These are phyloP conservation scores for Seriola rivoliana DNA, from an alignment of 2,113 vertebrate species.

Conservation along the genomic window DNA sequence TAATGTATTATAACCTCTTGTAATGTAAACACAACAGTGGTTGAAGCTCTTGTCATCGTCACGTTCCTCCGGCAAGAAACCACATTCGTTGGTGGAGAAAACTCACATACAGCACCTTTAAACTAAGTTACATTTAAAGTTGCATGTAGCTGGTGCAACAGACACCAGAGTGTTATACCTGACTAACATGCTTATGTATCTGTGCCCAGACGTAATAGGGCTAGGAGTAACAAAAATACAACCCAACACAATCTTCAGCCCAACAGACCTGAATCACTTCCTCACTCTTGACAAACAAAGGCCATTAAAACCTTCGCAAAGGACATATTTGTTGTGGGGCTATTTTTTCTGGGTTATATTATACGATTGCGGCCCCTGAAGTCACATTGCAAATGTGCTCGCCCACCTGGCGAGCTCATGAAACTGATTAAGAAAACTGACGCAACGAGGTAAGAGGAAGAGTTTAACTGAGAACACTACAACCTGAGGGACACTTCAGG, in stretches of 20 bases:
- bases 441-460: neutral
- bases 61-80: too few relatives aligned
- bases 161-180: too few relatives aligned
- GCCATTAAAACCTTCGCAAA: neutral
- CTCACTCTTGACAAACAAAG: neutral
- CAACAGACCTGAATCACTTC: neutral
- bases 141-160: too few relatives aligned
- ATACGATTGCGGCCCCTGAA: neutral
- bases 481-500: constrained; percentile 31
- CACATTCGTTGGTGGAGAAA: too few relatives aligned
- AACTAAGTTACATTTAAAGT: too few relatives aligned
- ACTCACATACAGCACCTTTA: too few relatives aligned
- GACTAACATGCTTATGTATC: too few relatives aligned
- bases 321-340: neutral
- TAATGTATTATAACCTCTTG: too few relatives aligned
- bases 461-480: constrained; percentile 29
- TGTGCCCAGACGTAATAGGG: too few relatives aligned
- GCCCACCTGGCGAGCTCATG: constrained; percentile 22
- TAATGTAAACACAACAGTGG: too few relatives aligned
- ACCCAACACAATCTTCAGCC: neutral
- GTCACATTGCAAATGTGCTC: neutral
- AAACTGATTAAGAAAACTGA: constrained; percentile 28
- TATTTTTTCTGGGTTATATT: neutral
- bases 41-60: too few relatives aligned
- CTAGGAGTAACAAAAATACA: neutral